Evolutionary conservation across 2,888 invertebrate species (phyloP).

Genomic region (Amorpha juglandis): DNA sequence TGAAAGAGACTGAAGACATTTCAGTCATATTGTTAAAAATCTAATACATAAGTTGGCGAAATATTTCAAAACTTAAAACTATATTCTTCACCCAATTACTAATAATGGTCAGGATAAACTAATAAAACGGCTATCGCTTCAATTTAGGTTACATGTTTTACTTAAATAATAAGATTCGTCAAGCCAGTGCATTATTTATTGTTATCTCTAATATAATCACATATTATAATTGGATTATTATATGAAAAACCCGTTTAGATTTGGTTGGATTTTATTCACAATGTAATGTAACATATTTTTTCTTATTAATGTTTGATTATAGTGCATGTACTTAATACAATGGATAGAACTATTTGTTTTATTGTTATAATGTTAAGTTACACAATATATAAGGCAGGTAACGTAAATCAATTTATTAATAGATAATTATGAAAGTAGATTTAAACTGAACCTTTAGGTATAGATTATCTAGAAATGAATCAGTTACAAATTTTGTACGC

Average conservation of each 20-base stretch:
- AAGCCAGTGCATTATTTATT: not conserved
- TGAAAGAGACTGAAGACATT: too few species aligned
- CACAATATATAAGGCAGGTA: not conserved
- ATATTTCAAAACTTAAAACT: too few species aligned
- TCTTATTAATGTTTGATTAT: not conserved
- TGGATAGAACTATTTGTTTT: not conserved
- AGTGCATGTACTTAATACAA: not conserved
- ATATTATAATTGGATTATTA: not conserved
- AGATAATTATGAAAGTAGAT: too few species aligned
- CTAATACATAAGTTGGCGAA: too few species aligned
- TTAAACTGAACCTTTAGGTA: too few species aligned
- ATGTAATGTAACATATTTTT: not conserved
- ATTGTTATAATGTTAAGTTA: not conserved
- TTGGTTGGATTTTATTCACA: not conserved
- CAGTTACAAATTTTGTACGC: too few species aligned
- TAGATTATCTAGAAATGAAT: too few species aligned
- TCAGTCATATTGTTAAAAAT: too few species aligned
- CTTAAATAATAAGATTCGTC: slow-evolving; percentile 3
- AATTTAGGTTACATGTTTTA: not conserved
- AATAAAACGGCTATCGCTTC: not conserved
- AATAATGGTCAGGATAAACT: too few species aligned
- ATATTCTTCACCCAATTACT: too few species aligned
- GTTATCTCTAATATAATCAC: not conserved
- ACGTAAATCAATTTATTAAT: not conserved
- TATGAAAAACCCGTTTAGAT: not conserved